Conservation (phyloP, 1,140 invertebrate species). For the Cylas formicarius region DNA sequence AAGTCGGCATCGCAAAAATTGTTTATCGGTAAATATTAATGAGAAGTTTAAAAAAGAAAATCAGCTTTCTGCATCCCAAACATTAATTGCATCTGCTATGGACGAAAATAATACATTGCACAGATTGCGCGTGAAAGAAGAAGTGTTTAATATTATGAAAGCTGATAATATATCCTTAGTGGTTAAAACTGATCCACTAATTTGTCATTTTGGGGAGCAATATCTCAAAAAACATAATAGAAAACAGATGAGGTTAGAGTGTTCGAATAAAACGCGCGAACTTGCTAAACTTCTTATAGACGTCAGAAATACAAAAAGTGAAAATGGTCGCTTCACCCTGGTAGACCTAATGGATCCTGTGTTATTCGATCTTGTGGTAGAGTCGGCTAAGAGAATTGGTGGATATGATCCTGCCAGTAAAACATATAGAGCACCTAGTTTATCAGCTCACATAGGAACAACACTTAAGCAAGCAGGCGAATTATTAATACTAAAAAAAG, state of each 20-base stretch:
- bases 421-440: constrained; percentile 15
- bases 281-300: constrained; percentile 19
- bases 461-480: constrained; percentile 23
- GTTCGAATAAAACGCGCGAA: constrained; percentile 25
- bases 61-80: constrained; percentile 16
- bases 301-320: constrained; percentile 9
- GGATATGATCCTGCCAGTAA: constrained; percentile 18
- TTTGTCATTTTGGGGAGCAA: constrained; percentile 21
- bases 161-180: constrained; percentile 20
- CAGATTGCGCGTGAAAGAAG: constrained; percentile 21
- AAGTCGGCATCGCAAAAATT: too few species aligned
- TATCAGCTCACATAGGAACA: constrained; percentile 20
- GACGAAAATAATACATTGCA: constrained; percentile 13
- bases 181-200: constrained; percentile 24
- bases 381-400: constrained; percentile 9
- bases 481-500: constrained; percentile 16
- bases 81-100: constrained; percentile 17
- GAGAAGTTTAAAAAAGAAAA: constrained; percentile 5
- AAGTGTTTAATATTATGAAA: constrained; percentile 26
- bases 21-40: too few species aligned
- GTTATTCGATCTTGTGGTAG: constrained; percentile 10
- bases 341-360: constrained; percentile 12
- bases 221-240: constrained; percentile 29
- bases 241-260: constrained; percentile 18
- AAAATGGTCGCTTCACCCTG: constrained; percentile 5